phyloP scores from a whole-genome alignment of 2,888 invertebrate genomes.

The Rotaria macrura region DNA sequence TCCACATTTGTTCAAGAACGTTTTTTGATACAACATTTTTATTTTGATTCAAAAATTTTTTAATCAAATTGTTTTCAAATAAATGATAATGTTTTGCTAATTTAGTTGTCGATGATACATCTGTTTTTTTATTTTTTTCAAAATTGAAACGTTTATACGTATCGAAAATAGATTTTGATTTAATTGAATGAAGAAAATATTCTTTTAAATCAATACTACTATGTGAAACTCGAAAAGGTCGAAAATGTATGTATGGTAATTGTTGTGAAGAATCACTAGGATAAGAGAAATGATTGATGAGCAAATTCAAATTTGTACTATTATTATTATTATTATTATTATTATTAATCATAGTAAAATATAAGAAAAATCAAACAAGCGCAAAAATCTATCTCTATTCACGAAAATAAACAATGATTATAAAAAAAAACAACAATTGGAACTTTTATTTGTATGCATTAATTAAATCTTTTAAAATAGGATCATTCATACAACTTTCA shows the following conservation, averaged over 20 bases:
- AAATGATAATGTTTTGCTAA: neutral
- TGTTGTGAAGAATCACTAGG: neutral
- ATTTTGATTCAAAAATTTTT: neutral
- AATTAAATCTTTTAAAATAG: neutral
- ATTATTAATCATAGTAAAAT: neutral
- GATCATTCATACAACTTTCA: slow-evolving; percentile 6
- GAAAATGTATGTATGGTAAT: neutral
- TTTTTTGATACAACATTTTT: neutral
- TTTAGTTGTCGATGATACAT: neutral
- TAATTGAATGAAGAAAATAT: neutral
- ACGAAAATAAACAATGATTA: too few relatives aligned
- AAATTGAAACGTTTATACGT: neutral
- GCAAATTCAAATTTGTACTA: neutral
- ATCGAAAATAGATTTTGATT: neutral
- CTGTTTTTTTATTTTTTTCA: neutral
- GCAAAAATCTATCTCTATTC: neutral
- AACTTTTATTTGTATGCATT: neutral
- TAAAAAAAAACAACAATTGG: too few relatives aligned
- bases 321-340: neutral
- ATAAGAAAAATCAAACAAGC: neutral
- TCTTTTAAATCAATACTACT: neutral
- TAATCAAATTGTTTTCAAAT: neutral
- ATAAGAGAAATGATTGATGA: neutral
- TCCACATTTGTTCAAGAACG: slow-evolving; percentile 23
- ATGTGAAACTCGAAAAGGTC: neutral